Percentiles rank a stretch among this genome's conserved stretches.
Evolutionary conservation across 2,113 vertebrate genomes (phyloP).

Genomic region (Copsychus sechellarum): DNA sequence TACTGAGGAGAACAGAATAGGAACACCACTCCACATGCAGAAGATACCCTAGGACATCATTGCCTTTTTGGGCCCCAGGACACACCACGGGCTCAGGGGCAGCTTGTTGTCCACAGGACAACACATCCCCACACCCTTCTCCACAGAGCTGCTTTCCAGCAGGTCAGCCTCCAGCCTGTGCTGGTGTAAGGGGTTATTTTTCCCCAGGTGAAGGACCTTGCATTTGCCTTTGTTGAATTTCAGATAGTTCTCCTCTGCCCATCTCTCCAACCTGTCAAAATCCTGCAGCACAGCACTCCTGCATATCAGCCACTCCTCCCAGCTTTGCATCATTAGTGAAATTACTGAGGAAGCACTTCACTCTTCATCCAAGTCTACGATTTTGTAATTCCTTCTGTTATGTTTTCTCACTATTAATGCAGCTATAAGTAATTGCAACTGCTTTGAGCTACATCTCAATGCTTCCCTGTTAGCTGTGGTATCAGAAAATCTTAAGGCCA

Average conservation of each 20-base stretch:
- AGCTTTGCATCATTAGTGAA: not conserved
- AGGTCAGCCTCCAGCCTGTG: not conserved
- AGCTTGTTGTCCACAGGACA: not conserved
- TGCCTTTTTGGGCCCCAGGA: not conserved
- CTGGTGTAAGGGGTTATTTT: not conserved
- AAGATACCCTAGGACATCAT: not conserved
- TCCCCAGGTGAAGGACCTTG: not conserved
- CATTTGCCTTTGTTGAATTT: not conserved
- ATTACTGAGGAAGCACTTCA: not conserved
- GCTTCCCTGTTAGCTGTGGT: not conserved
- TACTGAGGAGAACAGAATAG: not conserved
- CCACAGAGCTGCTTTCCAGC: not conserved
- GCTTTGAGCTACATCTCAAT: not conserved
- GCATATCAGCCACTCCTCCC: rapidly evolving
- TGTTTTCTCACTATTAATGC: not conserved
- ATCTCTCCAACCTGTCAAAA: not conserved
- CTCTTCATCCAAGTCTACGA: not conserved
- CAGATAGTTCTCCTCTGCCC: not conserved
- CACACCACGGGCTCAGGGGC: not conserved
- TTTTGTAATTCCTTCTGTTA: not conserved
- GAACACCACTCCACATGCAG: not conserved
- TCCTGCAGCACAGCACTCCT: not conserved
- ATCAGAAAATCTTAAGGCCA: not conserved
- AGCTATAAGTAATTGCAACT: not conserved
- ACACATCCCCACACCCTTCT: too few relatives aligned